A percentile compares a stretch with the other conserved stretches of the same genome.
phyloP scores from a whole-genome alignment of 2,888 invertebrate genomes.

The Caenorhabditis sinica region DNA sequence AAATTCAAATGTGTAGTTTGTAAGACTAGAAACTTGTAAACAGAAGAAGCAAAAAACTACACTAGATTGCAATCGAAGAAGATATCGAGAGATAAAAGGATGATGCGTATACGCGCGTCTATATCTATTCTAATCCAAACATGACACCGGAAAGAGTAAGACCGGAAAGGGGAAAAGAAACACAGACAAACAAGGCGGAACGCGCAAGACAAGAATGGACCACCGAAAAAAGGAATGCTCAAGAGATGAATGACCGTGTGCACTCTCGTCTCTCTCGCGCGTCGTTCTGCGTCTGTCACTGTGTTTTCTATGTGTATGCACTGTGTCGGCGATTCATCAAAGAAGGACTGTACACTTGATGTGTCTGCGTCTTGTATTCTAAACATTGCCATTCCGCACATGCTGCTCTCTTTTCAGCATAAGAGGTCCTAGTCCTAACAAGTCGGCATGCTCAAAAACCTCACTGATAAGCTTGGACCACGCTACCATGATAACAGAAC shows the following conservation, averaged over 20 bases:
- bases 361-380: slow-evolving; percentile 42
- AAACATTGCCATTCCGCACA: slow-evolving; percentile 23
- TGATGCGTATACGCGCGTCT: neutral
- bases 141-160: slow-evolving; percentile 51
- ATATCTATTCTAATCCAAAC: slow-evolving; percentile 52
- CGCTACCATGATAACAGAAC: neutral
- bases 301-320: slow-evolving; percentile 38
- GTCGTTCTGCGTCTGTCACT: slow-evolving; percentile 16
- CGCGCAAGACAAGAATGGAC: slow-evolving; percentile 14
- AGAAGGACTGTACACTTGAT: slow-evolving; percentile 36
- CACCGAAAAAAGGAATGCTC: slow-evolving; percentile 38
- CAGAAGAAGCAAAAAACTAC: slow-evolving; percentile 4
- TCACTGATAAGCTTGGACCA: neutral
- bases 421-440: neutral
- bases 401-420: slow-evolving; percentile 14
- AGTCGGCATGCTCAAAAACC: too few relatives aligned
- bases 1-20: neutral
- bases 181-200: slow-evolving; percentile 14
- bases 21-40: slow-evolving; percentile 6
- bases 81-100: slow-evolving; percentile 1
- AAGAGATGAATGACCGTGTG: slow-evolving; percentile 38
- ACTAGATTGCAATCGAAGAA: neutral
- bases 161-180: slow-evolving; percentile 33
- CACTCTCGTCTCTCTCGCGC: neutral
- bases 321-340: slow-evolving; percentile 44